Percentiles rank a stretch among this genome's conserved stretches.
Conservation (phyloP, 1,140 invertebrate species). For the Bicyclus anynana region DNA sequence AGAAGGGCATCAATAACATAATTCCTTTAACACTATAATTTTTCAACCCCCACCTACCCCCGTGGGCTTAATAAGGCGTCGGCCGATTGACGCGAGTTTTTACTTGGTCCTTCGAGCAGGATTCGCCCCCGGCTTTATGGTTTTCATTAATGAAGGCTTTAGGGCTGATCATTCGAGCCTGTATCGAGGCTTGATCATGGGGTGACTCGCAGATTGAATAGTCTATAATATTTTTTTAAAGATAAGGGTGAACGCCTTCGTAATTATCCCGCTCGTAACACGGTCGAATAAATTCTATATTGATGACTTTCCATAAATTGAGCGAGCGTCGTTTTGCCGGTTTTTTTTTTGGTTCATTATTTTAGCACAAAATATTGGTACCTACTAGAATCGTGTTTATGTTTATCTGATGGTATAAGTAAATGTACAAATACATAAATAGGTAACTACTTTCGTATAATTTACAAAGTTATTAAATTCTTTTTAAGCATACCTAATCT, state of each 20-base stretch:
- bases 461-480: too few relatives aligned
- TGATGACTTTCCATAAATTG: slow-evolving; percentile 23
- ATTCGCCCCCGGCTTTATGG: slow-evolving; percentile 59
- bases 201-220: slow-evolving; percentile 45
- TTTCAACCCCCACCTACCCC: slow-evolving; percentile 54
- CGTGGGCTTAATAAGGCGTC: slow-evolving; percentile 65
- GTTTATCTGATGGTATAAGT: too few relatives aligned
- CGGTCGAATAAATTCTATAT: slow-evolving; percentile 22
- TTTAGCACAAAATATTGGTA: too few relatives aligned
- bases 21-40: slow-evolving; percentile 64
- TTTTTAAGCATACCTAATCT: too few relatives aligned
- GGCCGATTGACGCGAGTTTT: slow-evolving; percentile 59
- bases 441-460: too few relatives aligned
- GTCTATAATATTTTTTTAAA: slow-evolving; percentile 39
- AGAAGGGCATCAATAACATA: slow-evolving; percentile 52
- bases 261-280: slow-evolving; percentile 36
- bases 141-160: slow-evolving; percentile 71
- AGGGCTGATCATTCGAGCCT: slow-evolving; percentile 63
- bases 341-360: background rate
- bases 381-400: too few relatives aligned
- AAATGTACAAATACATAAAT: too few relatives aligned
- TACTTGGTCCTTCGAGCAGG: slow-evolving; percentile 53
- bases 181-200: slow-evolving; percentile 56
- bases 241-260: slow-evolving; percentile 37
- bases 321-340: background rate